Conservation (phyloP, 2,797 vertebrate species). For the Masticophis lateralis region DNA sequence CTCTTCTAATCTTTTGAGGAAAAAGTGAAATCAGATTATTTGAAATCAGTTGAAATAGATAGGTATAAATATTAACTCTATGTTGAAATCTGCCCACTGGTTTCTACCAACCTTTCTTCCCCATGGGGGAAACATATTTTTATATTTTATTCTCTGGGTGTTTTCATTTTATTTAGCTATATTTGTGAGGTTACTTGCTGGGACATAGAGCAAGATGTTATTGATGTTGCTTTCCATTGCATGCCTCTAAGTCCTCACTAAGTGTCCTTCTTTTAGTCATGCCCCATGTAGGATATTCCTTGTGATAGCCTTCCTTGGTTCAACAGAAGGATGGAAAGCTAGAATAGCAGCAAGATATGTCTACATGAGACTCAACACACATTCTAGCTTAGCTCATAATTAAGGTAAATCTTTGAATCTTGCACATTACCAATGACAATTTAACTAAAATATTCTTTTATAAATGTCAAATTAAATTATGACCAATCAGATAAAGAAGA, state of each 20-base stretch:
- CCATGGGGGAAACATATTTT: not conserved
- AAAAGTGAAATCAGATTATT: not conserved
- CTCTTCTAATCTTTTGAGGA: not conserved
- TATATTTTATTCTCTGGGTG: not conserved
- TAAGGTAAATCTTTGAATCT: not conserved
- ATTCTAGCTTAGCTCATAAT: not conserved
- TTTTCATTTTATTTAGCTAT: not conserved
- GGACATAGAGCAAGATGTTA: not conserved
- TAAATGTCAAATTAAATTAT: not conserved
- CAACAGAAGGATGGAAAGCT: not conserved
- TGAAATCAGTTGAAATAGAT: not conserved
- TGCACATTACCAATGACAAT: not conserved
- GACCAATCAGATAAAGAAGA: not conserved
- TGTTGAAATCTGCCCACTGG: not conserved
- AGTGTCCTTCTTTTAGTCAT: not conserved
- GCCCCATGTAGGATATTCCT: not conserved
- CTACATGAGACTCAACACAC: not conserved
- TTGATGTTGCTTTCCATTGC: not conserved
- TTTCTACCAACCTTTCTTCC: not conserved
- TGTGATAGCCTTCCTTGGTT: not conserved
- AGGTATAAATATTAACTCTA: not conserved
- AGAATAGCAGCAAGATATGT: not conserved
- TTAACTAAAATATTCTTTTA: not conserved
- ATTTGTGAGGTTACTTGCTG: not conserved
- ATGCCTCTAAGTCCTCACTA: not conserved